A percentile compares a stretch with the other conserved stretches of the same genome.
Conservation (phyloP, 2,113 vertebrate species). For the Isurus oxyrinchus region DNA sequence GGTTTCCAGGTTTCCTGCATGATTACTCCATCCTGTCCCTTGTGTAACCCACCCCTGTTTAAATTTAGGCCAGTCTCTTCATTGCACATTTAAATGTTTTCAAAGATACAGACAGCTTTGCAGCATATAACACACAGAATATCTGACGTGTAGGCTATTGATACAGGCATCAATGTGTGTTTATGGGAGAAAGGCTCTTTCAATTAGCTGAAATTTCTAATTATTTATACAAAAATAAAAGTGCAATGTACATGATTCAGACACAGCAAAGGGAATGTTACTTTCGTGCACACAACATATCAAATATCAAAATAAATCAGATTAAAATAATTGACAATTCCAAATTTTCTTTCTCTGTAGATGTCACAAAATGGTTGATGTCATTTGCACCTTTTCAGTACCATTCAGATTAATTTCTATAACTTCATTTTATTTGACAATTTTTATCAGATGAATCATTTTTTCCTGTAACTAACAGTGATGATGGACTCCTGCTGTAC, state of each 20-base stretch:
- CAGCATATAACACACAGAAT: background rate
- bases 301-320: background rate
- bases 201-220: background rate
- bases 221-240: background rate
- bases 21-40: too few species aligned
- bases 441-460: background rate
- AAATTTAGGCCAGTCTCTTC: too few species aligned
- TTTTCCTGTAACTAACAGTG: background rate
- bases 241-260: background rate
- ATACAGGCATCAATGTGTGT: background rate
- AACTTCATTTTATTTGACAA: background rate
- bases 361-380: background rate
- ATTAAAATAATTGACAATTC: background rate
- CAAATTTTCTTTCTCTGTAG: background rate
- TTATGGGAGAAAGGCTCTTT: background rate
- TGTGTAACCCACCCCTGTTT: too few species aligned
- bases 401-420: background rate
- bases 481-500: background rate
- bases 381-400: background rate
- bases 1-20: too few species aligned
- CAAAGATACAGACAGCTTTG: background rate
- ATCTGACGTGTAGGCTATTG: background rate
- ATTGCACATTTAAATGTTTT: background rate
- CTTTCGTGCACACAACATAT: background rate
- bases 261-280: background rate